Evolutionary conservation across 2,113 vertebrate genomes (phyloP).

Genomic region (Rhabdomys dilectus): DNA sequence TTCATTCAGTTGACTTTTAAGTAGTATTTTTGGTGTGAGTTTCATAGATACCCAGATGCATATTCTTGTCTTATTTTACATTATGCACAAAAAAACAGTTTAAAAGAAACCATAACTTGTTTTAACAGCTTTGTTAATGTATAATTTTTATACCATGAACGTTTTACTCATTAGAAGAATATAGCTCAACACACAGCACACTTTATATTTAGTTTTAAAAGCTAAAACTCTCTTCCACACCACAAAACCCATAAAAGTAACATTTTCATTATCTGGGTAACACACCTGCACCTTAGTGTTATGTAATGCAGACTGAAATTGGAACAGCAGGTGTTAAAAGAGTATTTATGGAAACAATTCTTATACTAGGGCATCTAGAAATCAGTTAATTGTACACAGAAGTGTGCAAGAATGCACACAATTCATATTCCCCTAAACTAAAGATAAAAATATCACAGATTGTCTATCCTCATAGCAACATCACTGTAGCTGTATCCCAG

Average conservation of each 20-base stretch:
- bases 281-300: slow-evolving; percentile 24
- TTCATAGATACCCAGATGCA: background rate
- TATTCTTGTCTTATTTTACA: slow-evolving; percentile 34
- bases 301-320: slow-evolving; percentile 27
- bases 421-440: slow-evolving; percentile 13
- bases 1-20: slow-evolving; percentile 41
- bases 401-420: background rate
- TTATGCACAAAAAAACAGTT: slow-evolving; percentile 30
- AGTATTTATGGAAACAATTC: slow-evolving; percentile 57
- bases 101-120: slow-evolving; percentile 16
- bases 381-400: slow-evolving; percentile 17
- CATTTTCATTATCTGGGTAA: slow-evolving; percentile 56
- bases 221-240: slow-evolving; percentile 27
- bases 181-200: slow-evolving; percentile 22
- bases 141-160: slow-evolving; percentile 53
- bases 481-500: slow-evolving; percentile 13
- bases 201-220: slow-evolving; percentile 50
- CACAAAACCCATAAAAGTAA: slow-evolving; percentile 60
- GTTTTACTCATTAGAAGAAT: slow-evolving; percentile 3
- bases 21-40: slow-evolving; percentile 10
- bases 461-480: background rate
- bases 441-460: slow-evolving; percentile 11
- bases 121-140: slow-evolving; percentile 43
- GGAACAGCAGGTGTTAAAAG: background rate
- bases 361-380: slow-evolving; percentile 8